A percentile compares a stretch with the other conserved stretches of the same genome.
These are phyloP conservation scores for Serrognathus titanus DNA, from an alignment of 2,888 invertebrate genomes.

Conservation along the genomic window DNA sequence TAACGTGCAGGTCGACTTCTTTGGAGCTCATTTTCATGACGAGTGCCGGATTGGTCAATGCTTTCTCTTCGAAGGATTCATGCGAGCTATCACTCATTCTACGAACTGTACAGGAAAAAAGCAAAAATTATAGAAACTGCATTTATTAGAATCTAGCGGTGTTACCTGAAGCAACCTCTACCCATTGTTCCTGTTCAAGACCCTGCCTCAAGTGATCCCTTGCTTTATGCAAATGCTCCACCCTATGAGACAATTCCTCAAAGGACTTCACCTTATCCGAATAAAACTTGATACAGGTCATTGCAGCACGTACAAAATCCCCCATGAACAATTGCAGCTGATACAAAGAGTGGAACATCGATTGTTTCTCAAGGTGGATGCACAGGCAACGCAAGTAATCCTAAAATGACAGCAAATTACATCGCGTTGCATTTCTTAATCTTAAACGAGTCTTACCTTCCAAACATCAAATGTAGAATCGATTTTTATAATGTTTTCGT, in stretches of 20 bases:
- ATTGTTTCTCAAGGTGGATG: conserved; percentile 65
- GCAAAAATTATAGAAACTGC: background rate
- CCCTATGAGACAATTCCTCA: conserved; percentile 53
- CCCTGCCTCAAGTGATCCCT: conserved; percentile 65
- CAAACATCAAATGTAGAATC: conserved; percentile 67
- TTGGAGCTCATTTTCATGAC: conserved; percentile 68
- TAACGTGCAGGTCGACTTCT: conserved; percentile 74
- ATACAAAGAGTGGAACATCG: conserved; percentile 69
- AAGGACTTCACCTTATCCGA: conserved; percentile 58
- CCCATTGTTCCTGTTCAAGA: conserved; percentile 56
- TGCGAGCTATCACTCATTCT: conserved; percentile 26
- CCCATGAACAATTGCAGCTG: conserved; percentile 68
- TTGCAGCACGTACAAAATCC: conserved; percentile 73
- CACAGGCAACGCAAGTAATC: conserved; percentile 68
- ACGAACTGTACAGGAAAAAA: conserved; percentile 18
- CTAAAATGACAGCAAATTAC: conserved; percentile 37
- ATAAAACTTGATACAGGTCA: conserved; percentile 76
- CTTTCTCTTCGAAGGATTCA: conserved; percentile 42
- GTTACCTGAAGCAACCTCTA: conserved; percentile 48
- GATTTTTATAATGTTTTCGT: conserved; percentile 61
- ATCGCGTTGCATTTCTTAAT: no score
- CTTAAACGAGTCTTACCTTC: conserved; percentile 53
- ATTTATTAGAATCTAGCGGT: no score
- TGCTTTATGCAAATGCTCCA: conserved; percentile 56
- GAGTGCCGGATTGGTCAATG: conserved; percentile 55